phyloP scores from a whole-genome alignment of 2,113 vertebrate genomes.

The Litocranius walleri region DNA sequence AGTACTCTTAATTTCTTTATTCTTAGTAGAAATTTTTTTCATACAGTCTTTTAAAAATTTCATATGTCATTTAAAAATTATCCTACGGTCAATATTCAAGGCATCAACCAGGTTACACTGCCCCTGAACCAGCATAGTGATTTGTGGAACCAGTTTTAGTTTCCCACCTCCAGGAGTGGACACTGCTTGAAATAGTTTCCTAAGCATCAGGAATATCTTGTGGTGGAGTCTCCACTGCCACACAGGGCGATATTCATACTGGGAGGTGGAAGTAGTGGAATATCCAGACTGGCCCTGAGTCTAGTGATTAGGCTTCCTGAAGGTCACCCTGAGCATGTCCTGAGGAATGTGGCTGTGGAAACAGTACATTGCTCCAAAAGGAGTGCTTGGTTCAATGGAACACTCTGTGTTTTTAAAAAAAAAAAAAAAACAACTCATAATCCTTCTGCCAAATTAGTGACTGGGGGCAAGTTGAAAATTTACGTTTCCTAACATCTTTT shows the following conservation, averaged over 20 bases:
- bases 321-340: not conserved
- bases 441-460: not conserved
- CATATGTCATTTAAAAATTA: not conserved
- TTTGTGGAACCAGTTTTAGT: not conserved
- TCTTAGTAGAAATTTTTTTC: conserved; percentile 25
- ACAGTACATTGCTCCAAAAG: not conserved
- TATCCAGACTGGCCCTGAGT: not conserved
- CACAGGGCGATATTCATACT: not conserved
- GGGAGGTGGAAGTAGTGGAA: not conserved
- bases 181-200: not conserved
- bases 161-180: not conserved
- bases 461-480: not conserved
- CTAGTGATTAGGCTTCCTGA: not conserved
- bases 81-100: not conserved
- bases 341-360: not conserved
- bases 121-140: not conserved
- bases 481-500: conserved; percentile 28
- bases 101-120: not conserved
- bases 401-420: not conserved
- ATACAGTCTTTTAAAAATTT: not conserved
- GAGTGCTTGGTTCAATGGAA: not conserved
- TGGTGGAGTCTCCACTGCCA: not conserved
- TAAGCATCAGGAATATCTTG: not conserved
- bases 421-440: not conserved
- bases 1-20: not conserved